Evolutionary conservation across 1,140 invertebrate genomes (phyloP), one percentile per base, ranked within the genome.

Genomic region (Aplysia californica): DNA sequence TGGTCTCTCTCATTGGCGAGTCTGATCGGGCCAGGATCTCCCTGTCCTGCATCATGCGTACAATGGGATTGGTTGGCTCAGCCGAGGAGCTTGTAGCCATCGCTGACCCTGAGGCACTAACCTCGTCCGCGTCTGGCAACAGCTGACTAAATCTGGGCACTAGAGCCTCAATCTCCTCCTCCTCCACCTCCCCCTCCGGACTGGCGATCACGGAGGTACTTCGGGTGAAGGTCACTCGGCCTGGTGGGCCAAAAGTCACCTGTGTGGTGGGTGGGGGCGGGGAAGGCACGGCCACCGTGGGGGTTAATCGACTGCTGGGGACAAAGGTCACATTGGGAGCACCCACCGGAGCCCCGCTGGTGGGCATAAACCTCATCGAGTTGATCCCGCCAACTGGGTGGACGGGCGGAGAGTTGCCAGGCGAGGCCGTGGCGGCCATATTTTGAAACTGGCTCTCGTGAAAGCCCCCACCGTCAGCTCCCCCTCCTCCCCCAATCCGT

Each of bases 121-220:
- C 18, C 6, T 31, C 23, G 18, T 75, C 61, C 10, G 18, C 41
- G 15, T 75, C 72, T 23, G 72, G 59, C 2, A 75, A 41, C n/a
- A 75, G 38, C 23, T 75, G 72, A 23, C 39, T 50, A 38, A 75
- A 66, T n/a, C 72, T 65, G 26, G 72, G 72, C 26, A 75, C 36
- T 39, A 39, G 33, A 3, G 72, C 72, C 29, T 75, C 72, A 33
- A 75, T 65, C n/a, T 58, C 58, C 21, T 75, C 72, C 39, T 75
- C 72, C 35, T 75, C 72, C 31, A 75, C 72, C 33, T 75, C 72
- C n/a, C 72, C 72, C 31, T 75, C 72, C 3, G 72, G 72, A 26
- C 59, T 75, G 38, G 72, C 72, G 56, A 75, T 75, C 10, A 75
- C 72, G 1, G 72, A 75, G 6, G 61, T 65, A 31, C 72, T 75